phyloP scores from a whole-genome alignment of 2,888 invertebrate species.

The Torymus texanus region DNA sequence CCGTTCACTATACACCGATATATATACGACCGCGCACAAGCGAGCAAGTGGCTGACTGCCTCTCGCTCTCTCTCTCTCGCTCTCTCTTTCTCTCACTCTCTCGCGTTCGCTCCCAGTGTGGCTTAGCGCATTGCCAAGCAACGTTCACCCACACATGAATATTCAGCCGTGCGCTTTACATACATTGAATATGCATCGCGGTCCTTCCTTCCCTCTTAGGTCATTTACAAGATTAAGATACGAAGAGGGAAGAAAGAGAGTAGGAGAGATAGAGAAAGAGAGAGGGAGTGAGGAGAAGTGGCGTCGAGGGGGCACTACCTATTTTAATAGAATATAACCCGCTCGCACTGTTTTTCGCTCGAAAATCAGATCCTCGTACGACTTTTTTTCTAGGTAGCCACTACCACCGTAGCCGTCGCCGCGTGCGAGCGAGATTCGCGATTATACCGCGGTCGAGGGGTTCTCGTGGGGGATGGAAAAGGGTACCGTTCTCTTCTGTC shows the following conservation, averaged over 20 bases:
- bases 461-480: no score
- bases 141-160: conserved; percentile 73
- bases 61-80: conserved; percentile 1
- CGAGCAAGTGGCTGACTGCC: no score
- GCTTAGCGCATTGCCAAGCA: conserved; percentile 71
- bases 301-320: conserved; percentile 29
- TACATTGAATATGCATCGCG: conserved; percentile 73
- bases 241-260: conserved; percentile 57
- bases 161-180: conserved; percentile 72
- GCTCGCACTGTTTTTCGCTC: neutral
- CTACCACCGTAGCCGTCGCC: no score
- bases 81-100: conserved; percentile 6
- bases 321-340: conserved; percentile 53
- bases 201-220: conserved; percentile 70
- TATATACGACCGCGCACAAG: conserved; percentile 2
- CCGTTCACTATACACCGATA: neutral
- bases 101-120: conserved; percentile 41
- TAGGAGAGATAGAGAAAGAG: neutral
- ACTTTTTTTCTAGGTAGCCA: no score
- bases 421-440: no score
- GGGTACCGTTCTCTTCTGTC: neutral
- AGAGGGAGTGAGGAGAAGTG: conserved; percentile 13
- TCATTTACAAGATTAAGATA: conserved; percentile 74
- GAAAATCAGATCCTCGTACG: no score
- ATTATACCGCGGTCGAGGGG: no score